These are phyloP conservation scores for Prochilodus magdalenae DNA, from an alignment of 2,113 vertebrate species.

Conservation along the genomic window DNA sequence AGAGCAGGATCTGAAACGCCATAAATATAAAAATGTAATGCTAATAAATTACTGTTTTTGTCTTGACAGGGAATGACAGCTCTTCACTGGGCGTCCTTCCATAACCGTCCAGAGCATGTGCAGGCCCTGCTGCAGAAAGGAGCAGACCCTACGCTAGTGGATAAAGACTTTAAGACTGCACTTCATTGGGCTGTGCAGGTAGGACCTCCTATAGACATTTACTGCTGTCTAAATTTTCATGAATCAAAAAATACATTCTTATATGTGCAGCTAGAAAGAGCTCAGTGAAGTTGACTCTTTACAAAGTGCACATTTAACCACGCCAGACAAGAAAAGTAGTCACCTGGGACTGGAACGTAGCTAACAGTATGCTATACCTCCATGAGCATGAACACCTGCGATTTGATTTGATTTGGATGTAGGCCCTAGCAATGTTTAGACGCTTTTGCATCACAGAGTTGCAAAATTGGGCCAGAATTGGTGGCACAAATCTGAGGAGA, in stretches of 20 bases:
- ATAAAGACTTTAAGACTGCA: constrained; percentile 89
- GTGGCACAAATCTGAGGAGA: too few relatives aligned
- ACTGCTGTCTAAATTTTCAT: background rate
- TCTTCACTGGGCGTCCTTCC: constrained; percentile 91
- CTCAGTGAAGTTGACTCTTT: too few relatives aligned
- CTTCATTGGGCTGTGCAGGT: constrained; percentile 93
- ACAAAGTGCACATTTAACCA: too few relatives aligned
- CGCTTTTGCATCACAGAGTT: too few relatives aligned
- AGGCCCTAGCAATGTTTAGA: too few relatives aligned
- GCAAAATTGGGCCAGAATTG: too few relatives aligned
- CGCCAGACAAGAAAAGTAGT: too few relatives aligned
- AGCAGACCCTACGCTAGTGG: constrained; percentile 85
- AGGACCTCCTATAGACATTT: background rate
- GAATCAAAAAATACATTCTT: background rate
- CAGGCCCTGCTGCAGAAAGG: constrained; percentile 85
- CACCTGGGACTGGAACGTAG: too few relatives aligned
- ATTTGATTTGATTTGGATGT: too few relatives aligned
- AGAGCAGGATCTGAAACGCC: background rate
- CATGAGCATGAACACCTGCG: too few relatives aligned
- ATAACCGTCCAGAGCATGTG: constrained; percentile 84
- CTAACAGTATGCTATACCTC: too few relatives aligned
- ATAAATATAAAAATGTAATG: background rate
- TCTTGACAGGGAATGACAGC: constrained; percentile 86
- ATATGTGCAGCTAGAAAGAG: too few relatives aligned
- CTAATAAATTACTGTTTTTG: background rate